Evolutionary conservation across 1,140 invertebrate species (phyloP), one percentile per base, ranked within the genome.

Genomic region (Drosophila lowei): DNA sequence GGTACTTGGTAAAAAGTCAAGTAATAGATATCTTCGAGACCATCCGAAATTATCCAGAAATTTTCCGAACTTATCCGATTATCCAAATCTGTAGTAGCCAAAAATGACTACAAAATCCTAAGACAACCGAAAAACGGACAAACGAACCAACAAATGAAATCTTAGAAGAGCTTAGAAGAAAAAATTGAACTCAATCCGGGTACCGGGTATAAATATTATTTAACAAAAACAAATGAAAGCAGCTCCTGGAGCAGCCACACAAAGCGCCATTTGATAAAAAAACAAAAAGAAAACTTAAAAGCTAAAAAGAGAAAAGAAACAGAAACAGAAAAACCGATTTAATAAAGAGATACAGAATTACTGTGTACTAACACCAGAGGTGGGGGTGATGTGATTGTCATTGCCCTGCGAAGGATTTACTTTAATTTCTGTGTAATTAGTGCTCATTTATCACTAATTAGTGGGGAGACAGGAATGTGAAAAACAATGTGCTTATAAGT

Each of bases 391-490:
- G 28, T 73, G 71, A 44, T 47, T 58, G 47, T 47, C 47, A 53
- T 73, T 73, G 71, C 71, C 70, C 60, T 58, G 56, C 53, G 44
- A 74, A 72, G 54, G 65, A 66, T 74, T 74, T 74, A 74, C 71
- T 74, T 74, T 74, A 74, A 57, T 74, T 74, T 74, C 71, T 57
- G 72, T 62, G 53, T 65, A 57, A 71, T 71, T 60, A 71, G 67
- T 71, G 67, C 55, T 71, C 66, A 71, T 60, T 18, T 18, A 71
- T 71, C 67, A 71, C 67, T 71, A 55, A 71, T 71, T 71, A 43
- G 66, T 49, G 43, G n/a, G n/a, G 48, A 38, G 34, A 68, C 66
- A 68, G 66, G 65, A 70, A 70, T 70, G 66, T 52, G 66, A 13
- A 38, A 38, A 11, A 38, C 64, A 70, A 70, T 70, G 68, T 70